Conservation (phyloP, 2,888 invertebrate genomes). For the Caenorhabditis macrosperma region DNA sequence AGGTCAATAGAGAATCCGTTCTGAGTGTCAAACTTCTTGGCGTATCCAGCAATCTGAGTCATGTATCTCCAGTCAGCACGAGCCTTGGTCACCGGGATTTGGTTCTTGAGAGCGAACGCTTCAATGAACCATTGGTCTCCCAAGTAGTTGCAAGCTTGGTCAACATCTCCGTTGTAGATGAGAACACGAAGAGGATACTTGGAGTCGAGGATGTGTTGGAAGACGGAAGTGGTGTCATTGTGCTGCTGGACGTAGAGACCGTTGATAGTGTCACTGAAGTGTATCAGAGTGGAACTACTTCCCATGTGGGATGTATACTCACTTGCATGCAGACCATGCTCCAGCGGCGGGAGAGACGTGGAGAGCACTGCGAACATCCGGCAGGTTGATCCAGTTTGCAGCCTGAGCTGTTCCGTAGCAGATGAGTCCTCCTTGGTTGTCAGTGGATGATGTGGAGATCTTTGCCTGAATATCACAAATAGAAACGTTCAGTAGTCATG, state of each 20-base stretch:
- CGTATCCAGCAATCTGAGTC: constrained; percentile 73
- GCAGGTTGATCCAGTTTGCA: constrained; percentile 55
- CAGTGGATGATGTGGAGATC: constrained; percentile 60
- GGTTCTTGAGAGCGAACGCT: constrained; percentile 59
- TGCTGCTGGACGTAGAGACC: constrained; percentile 71
- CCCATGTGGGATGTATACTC: neutral
- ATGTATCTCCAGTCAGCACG: constrained; percentile 68
- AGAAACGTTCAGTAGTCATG: no score
- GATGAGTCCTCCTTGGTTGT: constrained; percentile 68
- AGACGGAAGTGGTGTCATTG: constrained; percentile 73
- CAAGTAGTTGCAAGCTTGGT: constrained; percentile 73
- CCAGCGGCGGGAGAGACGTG: constrained; percentile 59
- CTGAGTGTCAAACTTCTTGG: constrained; percentile 67
- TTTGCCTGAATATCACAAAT: constrained; percentile 58
- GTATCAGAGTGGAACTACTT: neutral
- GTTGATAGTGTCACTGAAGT: constrained; percentile 70
- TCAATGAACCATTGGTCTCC: constrained; percentile 77
- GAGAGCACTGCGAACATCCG: constrained; percentile 62
- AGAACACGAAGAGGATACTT: constrained; percentile 70
- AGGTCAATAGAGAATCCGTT: constrained; percentile 67
- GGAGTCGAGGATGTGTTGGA: constrained; percentile 69
- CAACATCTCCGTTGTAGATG: constrained; percentile 76
- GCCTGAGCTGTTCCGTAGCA: constrained; percentile 68
- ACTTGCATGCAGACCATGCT: constrained; percentile 63
- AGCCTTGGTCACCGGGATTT: constrained; percentile 54